These are phyloP conservation scores for Periophthalmus modestus DNA, from an alignment of 2,113 vertebrate species.

Conservation along the genomic window DNA sequence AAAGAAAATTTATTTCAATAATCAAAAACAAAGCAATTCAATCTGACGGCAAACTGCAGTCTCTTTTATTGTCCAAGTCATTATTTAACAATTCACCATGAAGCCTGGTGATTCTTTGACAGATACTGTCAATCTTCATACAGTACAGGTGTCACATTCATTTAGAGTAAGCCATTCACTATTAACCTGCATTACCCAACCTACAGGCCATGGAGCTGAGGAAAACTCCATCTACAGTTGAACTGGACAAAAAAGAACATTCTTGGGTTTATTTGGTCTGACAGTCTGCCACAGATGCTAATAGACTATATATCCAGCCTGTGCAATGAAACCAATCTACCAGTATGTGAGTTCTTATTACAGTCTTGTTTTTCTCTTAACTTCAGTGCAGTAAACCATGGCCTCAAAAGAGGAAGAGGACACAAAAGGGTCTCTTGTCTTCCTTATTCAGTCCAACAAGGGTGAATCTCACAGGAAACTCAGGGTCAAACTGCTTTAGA, in stretches of 20 bases:
- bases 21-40: too few species aligned
- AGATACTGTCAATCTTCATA: constrained; percentile 23
- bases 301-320: background rate
- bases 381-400: constrained; percentile 28
- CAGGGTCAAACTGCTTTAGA: constrained; percentile 61
- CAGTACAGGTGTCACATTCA: constrained; percentile 11
- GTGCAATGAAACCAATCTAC: constrained; percentile 9
- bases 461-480: constrained; percentile 70
- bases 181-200: background rate
- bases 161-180: background rate
- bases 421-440: constrained; percentile 60
- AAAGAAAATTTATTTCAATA: too few species aligned
- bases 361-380: constrained; percentile 23
- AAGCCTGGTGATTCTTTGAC: background rate
- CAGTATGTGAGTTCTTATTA: constrained; percentile 28
- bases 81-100: background rate
- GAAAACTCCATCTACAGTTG: background rate
- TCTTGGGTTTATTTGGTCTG: background rate
- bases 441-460: constrained; percentile 30
- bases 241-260: background rate
- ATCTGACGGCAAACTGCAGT: background rate
- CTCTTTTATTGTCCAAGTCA: background rate
- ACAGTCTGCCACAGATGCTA: constrained; percentile 7
- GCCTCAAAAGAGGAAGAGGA: constrained; percentile 50
- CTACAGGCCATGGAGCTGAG: background rate